Conservation (phyloP, 1,140 invertebrate species). For the Drosophila ficusphila region DNA sequence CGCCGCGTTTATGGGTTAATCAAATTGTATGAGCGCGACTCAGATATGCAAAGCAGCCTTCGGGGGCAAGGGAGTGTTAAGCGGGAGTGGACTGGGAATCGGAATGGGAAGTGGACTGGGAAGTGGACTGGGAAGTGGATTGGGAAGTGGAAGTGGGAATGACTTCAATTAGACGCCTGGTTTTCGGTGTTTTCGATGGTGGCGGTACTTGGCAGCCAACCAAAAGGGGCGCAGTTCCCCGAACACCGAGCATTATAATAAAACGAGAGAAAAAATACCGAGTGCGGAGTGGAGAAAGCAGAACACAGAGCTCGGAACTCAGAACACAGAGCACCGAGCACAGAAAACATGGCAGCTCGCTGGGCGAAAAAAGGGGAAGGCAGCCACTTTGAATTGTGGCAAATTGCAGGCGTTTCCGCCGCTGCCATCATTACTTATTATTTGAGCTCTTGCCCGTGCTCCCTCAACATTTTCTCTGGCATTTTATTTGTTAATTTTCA, state of each 20-base stretch:
- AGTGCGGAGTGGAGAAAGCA: no score
- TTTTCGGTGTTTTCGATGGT: conserved; percentile 56
- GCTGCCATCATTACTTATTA: conserved; percentile 74
- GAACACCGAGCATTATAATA: conserved; percentile 19
- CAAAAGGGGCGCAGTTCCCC: conserved; percentile 66
- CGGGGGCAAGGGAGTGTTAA: conserved; percentile 23
- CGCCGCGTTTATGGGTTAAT: conserved; percentile 68
- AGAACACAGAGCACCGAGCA: conserved; percentile 5
- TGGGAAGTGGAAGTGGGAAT: conserved; percentile 34
- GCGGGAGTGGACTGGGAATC: conserved; percentile 1
- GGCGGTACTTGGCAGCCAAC: conserved; percentile 63
- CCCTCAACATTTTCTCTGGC: conserved; percentile 35
- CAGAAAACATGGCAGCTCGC: conserved; percentile 66
- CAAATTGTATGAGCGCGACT: conserved; percentile 66
- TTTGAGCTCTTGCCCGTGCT: conserved; percentile 22
- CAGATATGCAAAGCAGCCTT: conserved; percentile 64
- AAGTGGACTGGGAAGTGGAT: conserved; percentile 6
- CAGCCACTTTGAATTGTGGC: conserved; percentile 81
- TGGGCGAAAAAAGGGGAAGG: conserved; percentile 35
- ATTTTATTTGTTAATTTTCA: conserved; percentile 80
- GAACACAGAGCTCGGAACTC: no score
- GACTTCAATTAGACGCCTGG: conserved; percentile 71
- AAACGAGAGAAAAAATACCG: conserved; percentile 2
- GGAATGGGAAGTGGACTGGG: background rate
- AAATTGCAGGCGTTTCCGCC: conserved; percentile 79